These are phyloP conservation scores for Eurosta solidaginis DNA, from an alignment of 1,140 invertebrate species.

Conservation along the genomic window DNA sequence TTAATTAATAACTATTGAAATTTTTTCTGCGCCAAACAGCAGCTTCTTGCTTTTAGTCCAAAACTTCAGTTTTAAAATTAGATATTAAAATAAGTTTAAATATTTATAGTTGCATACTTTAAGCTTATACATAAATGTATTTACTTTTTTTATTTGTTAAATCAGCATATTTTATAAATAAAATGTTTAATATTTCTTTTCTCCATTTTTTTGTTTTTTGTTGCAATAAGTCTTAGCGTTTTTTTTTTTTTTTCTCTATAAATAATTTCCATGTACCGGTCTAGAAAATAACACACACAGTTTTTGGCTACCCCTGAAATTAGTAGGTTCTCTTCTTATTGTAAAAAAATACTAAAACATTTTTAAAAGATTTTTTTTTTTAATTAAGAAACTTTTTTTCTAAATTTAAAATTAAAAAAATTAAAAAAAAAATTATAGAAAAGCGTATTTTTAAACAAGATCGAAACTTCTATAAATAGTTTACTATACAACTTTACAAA, in stretches of 20 bases:
- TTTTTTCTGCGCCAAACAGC: neutral
- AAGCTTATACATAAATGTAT: neutral
- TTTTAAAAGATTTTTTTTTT: no score
- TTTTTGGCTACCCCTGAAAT: no score
- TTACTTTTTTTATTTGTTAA: neutral
- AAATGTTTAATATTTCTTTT: neutral
- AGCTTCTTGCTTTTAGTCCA: neutral
- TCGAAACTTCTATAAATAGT: no score
- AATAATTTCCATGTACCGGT: neutral
- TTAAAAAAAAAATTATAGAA: no score
- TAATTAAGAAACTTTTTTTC: no score
- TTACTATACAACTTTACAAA: no score
- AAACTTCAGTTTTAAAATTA: neutral
- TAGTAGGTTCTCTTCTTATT: no score
- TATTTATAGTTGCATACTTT: neutral
- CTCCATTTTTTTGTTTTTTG: conserved; percentile 15
- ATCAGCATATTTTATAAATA: neutral
- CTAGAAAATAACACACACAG: no score
- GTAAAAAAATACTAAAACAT: no score
- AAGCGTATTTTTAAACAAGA: no score
- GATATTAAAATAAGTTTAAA: neutral
- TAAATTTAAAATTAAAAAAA: no score
- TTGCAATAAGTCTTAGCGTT: conserved; percentile 28
- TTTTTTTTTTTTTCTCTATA: neutral
- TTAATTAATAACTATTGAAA: neutral